A percentile compares a stretch with the other conserved stretches of the same genome.
These are phyloP conservation scores for Mesorhabditis belari DNA, from an alignment of 2,888 invertebrate species.

Conservation along the genomic window DNA sequence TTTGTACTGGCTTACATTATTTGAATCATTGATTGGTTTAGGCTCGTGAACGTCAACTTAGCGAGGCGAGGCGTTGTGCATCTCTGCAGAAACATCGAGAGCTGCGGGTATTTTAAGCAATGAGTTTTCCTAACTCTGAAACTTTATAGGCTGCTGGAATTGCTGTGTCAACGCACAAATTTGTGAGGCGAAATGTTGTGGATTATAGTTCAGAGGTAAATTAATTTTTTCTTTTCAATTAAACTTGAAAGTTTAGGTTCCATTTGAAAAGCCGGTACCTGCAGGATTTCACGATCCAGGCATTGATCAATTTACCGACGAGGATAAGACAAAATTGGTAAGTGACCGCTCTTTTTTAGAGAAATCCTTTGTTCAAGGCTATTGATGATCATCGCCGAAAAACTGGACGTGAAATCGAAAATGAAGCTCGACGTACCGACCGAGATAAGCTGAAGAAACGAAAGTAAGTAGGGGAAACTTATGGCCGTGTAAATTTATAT, in stretches of 20 bases:
- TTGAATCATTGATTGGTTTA: background rate
- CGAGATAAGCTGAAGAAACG: slow-evolving; percentile 84
- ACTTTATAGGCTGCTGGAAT: slow-evolving; percentile 78
- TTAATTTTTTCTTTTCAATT: slow-evolving; percentile 1
- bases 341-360: background rate
- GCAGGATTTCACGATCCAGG: slow-evolving; percentile 88
- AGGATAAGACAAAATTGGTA: slow-evolving; percentile 8
- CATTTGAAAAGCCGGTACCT: slow-evolving; percentile 68
- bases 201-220: slow-evolving; percentile 92
- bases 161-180: slow-evolving; percentile 41
- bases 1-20: background rate
- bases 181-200: slow-evolving; percentile 56
- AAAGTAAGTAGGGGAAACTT: slow-evolving; percentile 58
- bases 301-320: slow-evolving; percentile 64
- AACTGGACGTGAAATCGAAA: slow-evolving; percentile 35
- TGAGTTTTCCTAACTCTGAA: background rate
- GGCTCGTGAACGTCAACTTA: slow-evolving; percentile 93
- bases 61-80: slow-evolving; percentile 89
- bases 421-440: slow-evolving; percentile 84
- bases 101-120: slow-evolving; percentile 60
- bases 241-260: slow-evolving; percentile 28
- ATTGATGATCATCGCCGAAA: slow-evolving; percentile 38
- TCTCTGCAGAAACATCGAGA: slow-evolving; percentile 95
- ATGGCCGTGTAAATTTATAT: background rate
- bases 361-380: slow-evolving; percentile 11